Conservation (phyloP, 2,113 vertebrate species). For the Anser cygnoides region DNA sequence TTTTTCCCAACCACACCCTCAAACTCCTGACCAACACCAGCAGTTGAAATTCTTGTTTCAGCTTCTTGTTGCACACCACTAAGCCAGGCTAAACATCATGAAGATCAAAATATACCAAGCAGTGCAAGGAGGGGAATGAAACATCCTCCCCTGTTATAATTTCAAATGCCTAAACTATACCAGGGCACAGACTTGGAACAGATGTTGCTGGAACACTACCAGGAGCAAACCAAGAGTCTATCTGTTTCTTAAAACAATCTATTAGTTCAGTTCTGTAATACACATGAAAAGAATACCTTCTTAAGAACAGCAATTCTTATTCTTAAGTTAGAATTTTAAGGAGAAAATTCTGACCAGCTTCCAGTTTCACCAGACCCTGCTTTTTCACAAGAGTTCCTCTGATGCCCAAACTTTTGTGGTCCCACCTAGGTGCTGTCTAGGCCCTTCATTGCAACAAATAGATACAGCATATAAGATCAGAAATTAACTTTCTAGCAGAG, state of each 20-base stretch:
- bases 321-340: neutral
- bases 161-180: neutral
- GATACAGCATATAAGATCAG: fast-evolving
- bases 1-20: neutral
- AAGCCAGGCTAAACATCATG: neutral
- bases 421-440: neutral
- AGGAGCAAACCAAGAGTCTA: neutral
- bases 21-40: neutral
- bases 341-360: neutral
- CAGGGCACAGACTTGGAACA: neutral
- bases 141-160: fast-evolving
- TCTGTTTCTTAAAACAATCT: neutral
- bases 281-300: fast-evolving
- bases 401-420: neutral
- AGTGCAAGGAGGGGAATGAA: neutral
- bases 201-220: neutral
- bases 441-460: neutral
- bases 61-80: neutral
- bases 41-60: neutral
- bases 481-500: neutral
- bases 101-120: neutral
- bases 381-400: neutral
- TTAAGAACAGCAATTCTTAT: neutral
- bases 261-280: neutral
- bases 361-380: neutral